Conservation (phyloP, 2,888 invertebrate genomes). For the Conus canariensis region DNA sequence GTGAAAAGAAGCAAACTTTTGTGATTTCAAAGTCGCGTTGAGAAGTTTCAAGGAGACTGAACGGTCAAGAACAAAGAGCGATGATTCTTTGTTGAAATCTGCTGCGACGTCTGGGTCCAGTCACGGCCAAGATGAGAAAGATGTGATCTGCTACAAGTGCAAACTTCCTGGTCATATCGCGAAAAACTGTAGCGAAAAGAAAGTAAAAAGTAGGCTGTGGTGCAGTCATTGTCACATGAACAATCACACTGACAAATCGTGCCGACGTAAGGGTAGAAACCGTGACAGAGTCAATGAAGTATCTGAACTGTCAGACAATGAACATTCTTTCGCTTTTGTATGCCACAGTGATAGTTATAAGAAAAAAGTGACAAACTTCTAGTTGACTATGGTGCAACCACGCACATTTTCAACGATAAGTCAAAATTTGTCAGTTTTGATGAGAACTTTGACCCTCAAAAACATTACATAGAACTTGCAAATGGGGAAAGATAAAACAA, state of each 20-base stretch:
- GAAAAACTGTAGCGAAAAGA: constrained; percentile 13
- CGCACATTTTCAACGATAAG: constrained; percentile 55
- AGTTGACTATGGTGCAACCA: constrained; percentile 57
- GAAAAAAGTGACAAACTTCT: constrained; percentile 22
- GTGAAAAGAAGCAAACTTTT: constrained; percentile 38
- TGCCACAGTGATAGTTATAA: background rate
- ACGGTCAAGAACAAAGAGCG: constrained; percentile 32
- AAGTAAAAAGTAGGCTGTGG: constrained; percentile 48
- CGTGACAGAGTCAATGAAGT: background rate
- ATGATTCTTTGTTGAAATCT: constrained; percentile 29
- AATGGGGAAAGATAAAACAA: constrained; percentile 37
- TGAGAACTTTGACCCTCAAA: constrained; percentile 47
- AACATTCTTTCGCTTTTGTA: background rate
- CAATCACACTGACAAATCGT: constrained; percentile 33
- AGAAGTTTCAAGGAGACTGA: constrained; percentile 45
- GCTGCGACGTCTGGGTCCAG: constrained; percentile 27
- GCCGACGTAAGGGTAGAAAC: constrained; percentile 24
- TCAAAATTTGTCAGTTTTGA: constrained; percentile 50
- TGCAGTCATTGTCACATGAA: constrained; percentile 24
- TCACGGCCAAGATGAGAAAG: constrained; percentile 53
- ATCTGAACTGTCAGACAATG: background rate
- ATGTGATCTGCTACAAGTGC: constrained; percentile 24
- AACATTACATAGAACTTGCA: constrained; percentile 50
- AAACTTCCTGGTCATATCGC: background rate
- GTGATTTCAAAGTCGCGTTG: constrained; percentile 48